Base-by-base conservation (phyloP, 1,140 invertebrate species). In the Caenorhabditis latens region DNA sequence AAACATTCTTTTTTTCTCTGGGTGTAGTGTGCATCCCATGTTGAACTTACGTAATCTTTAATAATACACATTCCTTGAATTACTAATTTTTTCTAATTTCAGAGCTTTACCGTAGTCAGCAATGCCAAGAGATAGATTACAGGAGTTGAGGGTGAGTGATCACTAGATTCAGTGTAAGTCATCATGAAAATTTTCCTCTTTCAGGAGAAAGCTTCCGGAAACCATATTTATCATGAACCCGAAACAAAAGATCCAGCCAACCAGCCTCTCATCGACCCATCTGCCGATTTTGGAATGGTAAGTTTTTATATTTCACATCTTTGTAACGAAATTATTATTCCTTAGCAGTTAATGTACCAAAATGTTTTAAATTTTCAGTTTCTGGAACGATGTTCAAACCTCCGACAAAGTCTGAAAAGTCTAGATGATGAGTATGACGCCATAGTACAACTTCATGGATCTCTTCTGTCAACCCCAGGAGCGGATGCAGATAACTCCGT, bases 41-140 rank as follows among this genome's bases (percentile, higher is more conserved):
- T 32, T 32, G 32, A 32, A 32, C 32, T 32, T 32, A 32, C 32
- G 0, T 32, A 32, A 32, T 32, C 32, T 32, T 32, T 32, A 32
- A 32, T 32, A 1, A 32, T 32, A 32, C 32, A 2, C 32, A 32
- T 1, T 63, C 32, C 21, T 40, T 63, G 7, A 32, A 24, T 40
- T 0, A 19, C 13, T 24, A 5, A 21, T 32, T 14, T 32, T 32
- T 11, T 8, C 11, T 63, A 13, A 13, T 79, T 79, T 32, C 46
- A 79, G 71, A 13, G n/a, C 19, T 48, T 79, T 19, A 50, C n/a
- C 71, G 43, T 79, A 79, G 43, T 50, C 71, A 24, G 13, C 19
- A 48, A 79, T 79, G 71, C 71, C 71, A 53, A 53, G 46, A 24
- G 71, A 79, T 79, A 48, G 71, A 50, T 79, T 79, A 79, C 14